Base-by-base conservation (phyloP, 2,888 invertebrate species). In the Luffia ferchaultella region DNA sequence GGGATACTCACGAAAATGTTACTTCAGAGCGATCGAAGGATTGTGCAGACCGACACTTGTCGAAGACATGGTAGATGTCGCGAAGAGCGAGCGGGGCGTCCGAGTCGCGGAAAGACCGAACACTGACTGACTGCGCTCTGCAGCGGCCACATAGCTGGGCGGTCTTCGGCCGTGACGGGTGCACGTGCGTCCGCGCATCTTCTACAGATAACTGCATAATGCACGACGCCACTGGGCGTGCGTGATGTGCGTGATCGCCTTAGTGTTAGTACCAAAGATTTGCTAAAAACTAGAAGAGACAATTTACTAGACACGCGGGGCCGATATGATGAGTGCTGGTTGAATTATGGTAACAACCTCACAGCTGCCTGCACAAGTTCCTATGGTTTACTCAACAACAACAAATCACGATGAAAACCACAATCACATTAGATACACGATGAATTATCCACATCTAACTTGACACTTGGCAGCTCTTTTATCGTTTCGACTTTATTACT, bases 141-240 rank as follows among this genome's bases (percentile, higher is more conserved):
- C 12, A 3, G 30, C 9, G 43, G 16, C 20, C 71, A 71, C 76
- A 76, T 76, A 71, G 72, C 75, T 77, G 67, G 65, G 71, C 72
- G 70, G 67, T 65, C 67, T 68, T 70, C 73, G 69, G 70, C 76
- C 77, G 77, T 80, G 78, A 79, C 76, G 73, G 59, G 65, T 73
- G 73, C 80, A 79, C 78, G 79, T 79, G 80, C 68, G 67, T 68
- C 59, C 59, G 69, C 70, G 74, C 74, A 71, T 68, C 69, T 67
- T 61, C n/a, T n/a, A n/a, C 56, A 50, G 54, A 52, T 50, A 52
- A 54, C 42, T 53, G 53, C 51, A 46, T 49, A 49, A 45, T 47
- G 48, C n/a, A 19, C 30, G 30, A 30, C 30, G 30, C 12, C 30
- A 12, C 30, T 7, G 30, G 12, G 30, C 30, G 30, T 30, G 30